Evolutionary conservation across 2,113 vertebrate species (phyloP), one percentile per base, ranked within the genome.

Genomic region (Cynopterus brachyotis): DNA sequence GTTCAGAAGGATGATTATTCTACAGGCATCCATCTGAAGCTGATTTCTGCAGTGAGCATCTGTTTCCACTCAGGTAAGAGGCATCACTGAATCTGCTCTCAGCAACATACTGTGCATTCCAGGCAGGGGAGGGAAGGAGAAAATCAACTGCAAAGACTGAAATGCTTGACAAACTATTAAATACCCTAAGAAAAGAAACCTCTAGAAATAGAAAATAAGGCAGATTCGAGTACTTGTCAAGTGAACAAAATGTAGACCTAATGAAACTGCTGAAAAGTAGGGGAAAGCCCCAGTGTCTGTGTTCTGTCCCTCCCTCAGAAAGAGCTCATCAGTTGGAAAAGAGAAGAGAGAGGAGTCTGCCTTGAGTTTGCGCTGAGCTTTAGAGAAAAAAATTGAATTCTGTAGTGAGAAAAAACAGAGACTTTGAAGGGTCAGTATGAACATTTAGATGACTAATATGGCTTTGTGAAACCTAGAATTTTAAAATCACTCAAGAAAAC

Each of bases 11-110:
- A 60, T 94, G 89, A 70, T 96, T 96, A 72, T 70, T 82, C 79
- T 45, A 32, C 10, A 8, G 26, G 57, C 84, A 95, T 89, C 66
- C 70, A 73, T 35, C 19, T 76, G 64, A 96, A 76, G 78, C 2
- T 45, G 64, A 24, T 78, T 95, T 98, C 84, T 87, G 66, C 92
- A 94, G 92, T 6, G 67, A 98, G 57, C 95, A 98, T 89, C 95
- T 97, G 97, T 86, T 96, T 84, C 78, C 79, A 79, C 59, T 95
- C 96, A 95, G 80, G 82, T 55, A 88, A 96, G 59, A 82, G 66
- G 76, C 50, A 75, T 42, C 12, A 2, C 87, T 19, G 50, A 94
- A 45, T 79, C 94, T 91, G 62, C 73, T 97, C 83, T 93, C 92
- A 59, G 83, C 78, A 42, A 47, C 3, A 2, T 47, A 35, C 93